Evolutionary conservation across 2,113 vertebrate species (phyloP), one percentile per base, ranked within the genome.

Genomic region (Scalopus aquaticus): DNA sequence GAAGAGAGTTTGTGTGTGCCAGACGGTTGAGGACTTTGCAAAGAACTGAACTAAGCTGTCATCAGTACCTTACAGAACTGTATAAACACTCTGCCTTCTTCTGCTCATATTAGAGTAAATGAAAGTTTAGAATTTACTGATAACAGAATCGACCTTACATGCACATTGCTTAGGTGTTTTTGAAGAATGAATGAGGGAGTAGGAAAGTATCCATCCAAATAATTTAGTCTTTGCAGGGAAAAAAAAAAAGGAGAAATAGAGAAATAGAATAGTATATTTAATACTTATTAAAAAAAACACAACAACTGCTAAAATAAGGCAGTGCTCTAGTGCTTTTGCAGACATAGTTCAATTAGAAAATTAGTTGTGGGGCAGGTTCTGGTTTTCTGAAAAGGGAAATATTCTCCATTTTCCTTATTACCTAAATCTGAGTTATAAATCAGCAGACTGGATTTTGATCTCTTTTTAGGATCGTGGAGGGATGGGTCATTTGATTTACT

Each of bases 381-480:
- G 58, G 32, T 3, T 6, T 72, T 9, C 15, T 82, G 42, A 64
- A 26, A 91, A 90, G 60, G 79, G 16, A 0, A 30, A 56, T 20
- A 7, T 10, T 67, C 20, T 91, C 42, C 42, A 82, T 78, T 73
- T 89, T 16, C 51, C 78, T 92, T 22, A 62, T 46, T 77, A 5
- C 9, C n/a, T 89, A 81, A 65, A 54, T 51, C 42, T 83, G 81
- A 91, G n/a, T 83, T 51, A 87, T 87, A 46, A 79, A 87, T 83
- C 46, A 83, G 58, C 35, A 78, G 73, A 78, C 22, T 87, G 10
- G 5, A 80, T 70, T 62, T 51, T 56, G 44, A 42, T 44, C 19
- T 37, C 78, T 72, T 83, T 95, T 46, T 37, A 49, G 65, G 44
- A 64, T 64, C 28, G 35, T 11, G 30, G 32, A 32, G 10, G 3